These are phyloP conservation scores for Setipinna tenuifilis DNA, from an alignment of 2,797 vertebrate species.

Conservation along the genomic window DNA sequence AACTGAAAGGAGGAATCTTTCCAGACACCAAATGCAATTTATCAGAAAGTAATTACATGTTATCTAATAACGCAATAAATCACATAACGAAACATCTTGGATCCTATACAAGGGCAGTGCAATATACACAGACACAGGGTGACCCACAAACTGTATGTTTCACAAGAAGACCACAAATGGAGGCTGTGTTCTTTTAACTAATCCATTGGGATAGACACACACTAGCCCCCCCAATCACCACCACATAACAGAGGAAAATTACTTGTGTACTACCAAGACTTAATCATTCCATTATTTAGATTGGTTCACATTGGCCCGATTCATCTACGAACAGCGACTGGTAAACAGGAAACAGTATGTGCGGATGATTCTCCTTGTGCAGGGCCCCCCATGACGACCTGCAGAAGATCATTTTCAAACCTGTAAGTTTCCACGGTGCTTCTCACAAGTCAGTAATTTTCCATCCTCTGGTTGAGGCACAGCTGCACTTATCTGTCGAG, in stretches of 20 bases:
- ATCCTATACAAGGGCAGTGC: neutral
- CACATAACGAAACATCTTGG: neutral
- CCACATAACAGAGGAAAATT: neutral
- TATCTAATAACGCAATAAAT: slow-evolving; percentile 17
- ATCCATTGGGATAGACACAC: neutral
- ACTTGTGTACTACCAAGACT: neutral
- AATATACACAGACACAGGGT: neutral
- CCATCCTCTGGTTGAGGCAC: neutral
- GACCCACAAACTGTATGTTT: slow-evolving; percentile 15
- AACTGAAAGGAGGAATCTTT: slow-evolving; percentile 16
- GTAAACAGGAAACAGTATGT: slow-evolving; percentile 17
- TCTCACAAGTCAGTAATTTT: neutral
- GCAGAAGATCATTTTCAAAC: neutral
- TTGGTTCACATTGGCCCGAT: neutral
- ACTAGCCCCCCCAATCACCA: neutral
- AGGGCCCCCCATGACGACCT: neutral
- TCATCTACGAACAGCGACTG: neutral
- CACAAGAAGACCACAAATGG: neutral
- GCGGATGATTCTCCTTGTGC: neutral
- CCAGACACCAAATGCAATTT: slow-evolving; percentile 19
- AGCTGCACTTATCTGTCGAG: neutral
- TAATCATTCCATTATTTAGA: slow-evolving; percentile 21
- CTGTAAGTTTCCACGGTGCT: neutral
- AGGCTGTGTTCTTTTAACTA: neutral
- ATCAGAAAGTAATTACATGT: slow-evolving; percentile 17